Evolutionary conservation across 1,140 invertebrate genomes (phyloP), one percentile per base, ranked within the genome.

Genomic region (Melipona quadrifasciata): DNA sequence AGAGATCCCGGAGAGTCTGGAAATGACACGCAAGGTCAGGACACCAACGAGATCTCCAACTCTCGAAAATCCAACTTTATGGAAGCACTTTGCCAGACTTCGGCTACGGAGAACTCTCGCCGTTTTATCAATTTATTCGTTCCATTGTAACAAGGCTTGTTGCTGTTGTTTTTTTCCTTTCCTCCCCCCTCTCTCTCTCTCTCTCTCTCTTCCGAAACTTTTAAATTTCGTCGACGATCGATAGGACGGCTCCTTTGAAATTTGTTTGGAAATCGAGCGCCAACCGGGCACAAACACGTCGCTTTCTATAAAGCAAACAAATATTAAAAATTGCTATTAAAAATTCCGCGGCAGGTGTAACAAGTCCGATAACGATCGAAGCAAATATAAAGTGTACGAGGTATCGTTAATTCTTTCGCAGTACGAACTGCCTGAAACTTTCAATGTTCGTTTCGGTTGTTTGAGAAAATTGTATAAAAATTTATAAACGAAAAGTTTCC

Each of bases 11-110:
- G 24, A 55, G 55, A 39, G 64, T 79, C 64, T 79, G 61, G 19
- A 17, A 79, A 79, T 67, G 77, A 68, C 77, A 55, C 51, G 77
- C 51, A 39, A 55, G 64, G 31, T 79, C 68, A n/a, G 39, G 14
- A 71, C 24, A 17, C 21, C 14, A 47, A 47, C 5, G 68, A 51
- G 34, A 47, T n/a, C 68, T 65, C n/a, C 2, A 55, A n/a, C 12
- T 14, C 27, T 21, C 24, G 21, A 47, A 34, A 16, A 47, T 47
- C 68, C 24, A n/a, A 24, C 21, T 71, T 71, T 47, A 71, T n/a
- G 39, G 24, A 71, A 71, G 47, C 12, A 47, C 39, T 71, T 51
- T 16, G 21, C 31, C 1, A 34, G 31, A 19, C 21, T 14, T 11
- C 34, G 39, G 64, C 19, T 31, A 17, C 64, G 16, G 16, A 17